Evolutionary conservation across 2,797 vertebrate genomes (phyloP), one percentile per base, ranked within the genome.

Genomic region (Sebastes baramenuke): DNA sequence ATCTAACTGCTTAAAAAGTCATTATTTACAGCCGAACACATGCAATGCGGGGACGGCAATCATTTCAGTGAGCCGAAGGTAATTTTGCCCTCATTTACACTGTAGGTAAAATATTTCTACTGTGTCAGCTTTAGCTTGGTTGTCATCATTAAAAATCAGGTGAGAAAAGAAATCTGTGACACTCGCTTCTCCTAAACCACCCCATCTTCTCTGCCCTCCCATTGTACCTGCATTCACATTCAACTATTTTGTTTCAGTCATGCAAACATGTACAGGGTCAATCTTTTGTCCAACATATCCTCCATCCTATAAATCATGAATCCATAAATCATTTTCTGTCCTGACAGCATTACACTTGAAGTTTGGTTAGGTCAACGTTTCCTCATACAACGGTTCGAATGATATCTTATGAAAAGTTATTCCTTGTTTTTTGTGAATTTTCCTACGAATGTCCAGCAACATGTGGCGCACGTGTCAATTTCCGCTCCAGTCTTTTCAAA

Each of bases 1-100:
- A 75, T 89, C 52, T 34, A 55, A 84, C 80, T 83, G 85, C 80
- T 83, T 88, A 85, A 91, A 86, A 87, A 80, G 71, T 83, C 71
- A 80, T 83, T 82, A 79, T 88, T 91, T 84, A 87, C 61, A 84
- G 77, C 27, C 12, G 32, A 72, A 73, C 60, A 67, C 18, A 38
- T 81, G 34, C 49, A 49, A 77, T 29, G 72, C 77, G 30, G 42
- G 18, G 4, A 77, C 24, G 6, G n/a, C 67, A 76, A 25, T 83
- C 32, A 83, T 70, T 80, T 83, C 18, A 73, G 46, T 68, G 22
- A 64, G 61, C 29, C 22, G 14, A 36, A 38, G 34, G 73, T 80
- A 8, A 71, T 72, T 70, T 74, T 78, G 30, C 2, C 32, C 70
- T 72, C 7, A 81, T 72, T 81, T 73, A 24, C 29, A 66, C 13